phyloP scores from a whole-genome alignment of 92 coral and sea anemone species.

The Phenganax marumi region DNA sequence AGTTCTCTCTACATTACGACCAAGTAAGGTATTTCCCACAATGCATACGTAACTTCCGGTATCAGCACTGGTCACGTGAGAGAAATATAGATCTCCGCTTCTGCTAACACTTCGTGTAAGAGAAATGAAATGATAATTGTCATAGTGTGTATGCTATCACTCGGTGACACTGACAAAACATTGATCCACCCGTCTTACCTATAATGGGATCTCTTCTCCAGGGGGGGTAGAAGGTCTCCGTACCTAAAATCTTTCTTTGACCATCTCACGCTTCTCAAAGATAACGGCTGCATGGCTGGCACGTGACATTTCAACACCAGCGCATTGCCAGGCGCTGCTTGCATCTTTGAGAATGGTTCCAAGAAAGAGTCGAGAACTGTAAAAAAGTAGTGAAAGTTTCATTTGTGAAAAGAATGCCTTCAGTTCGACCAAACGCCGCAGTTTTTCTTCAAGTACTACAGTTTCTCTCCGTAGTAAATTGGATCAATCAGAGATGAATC shows the following conservation, averaged over 20 bases:
- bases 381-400: not conserved
- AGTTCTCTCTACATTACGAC: slow-evolving; percentile 15
- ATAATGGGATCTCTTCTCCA: slow-evolving; percentile 34
- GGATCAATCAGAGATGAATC: not conserved
- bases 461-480: not conserved
- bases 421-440: not conserved
- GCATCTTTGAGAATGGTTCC: slow-evolving; percentile 10
- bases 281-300: slow-evolving; percentile 10
- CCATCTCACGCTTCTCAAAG: slow-evolving; percentile 17
- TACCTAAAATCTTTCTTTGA: slow-evolving; percentile 26
- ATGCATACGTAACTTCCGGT: slow-evolving; percentile 76
- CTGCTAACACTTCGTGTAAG: slow-evolving; percentile 32
- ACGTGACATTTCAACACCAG: slow-evolving; percentile 15
- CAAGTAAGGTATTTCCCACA: slow-evolving; percentile 59
- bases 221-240: slow-evolving; percentile 20
- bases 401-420: not conserved
- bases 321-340: slow-evolving; percentile 13
- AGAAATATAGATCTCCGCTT: slow-evolving; percentile 72
- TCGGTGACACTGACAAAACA: no score
- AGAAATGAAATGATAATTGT: no score
- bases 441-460: not conserved
- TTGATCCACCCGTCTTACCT: not conserved
- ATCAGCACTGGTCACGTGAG: slow-evolving; percentile 65
- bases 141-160: no score
- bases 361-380: slow-evolving; percentile 13